Evolutionary conservation across 2,797 vertebrate genomes (phyloP), one percentile per base, ranked within the genome.

Genomic region (Arrhamphus sclerolepis): DNA sequence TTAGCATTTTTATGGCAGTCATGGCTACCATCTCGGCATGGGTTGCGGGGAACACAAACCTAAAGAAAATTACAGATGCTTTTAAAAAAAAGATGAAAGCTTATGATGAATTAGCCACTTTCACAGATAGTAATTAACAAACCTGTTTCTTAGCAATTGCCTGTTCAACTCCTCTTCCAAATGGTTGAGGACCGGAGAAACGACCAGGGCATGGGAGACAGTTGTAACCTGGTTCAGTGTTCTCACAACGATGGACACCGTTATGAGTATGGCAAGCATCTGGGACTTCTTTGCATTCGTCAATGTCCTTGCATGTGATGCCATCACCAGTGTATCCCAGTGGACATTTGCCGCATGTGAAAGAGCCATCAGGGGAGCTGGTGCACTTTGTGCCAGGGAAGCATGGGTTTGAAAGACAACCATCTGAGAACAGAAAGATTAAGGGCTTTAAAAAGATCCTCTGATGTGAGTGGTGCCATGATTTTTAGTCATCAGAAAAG

Each of bases 361-460:
- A 99, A 60, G 96, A 95, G 38, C 98, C 98, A 21, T 99, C 97
- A 3, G 91, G 90, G 69, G 93, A 96, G 62, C 97, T 98, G 26
- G 89, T 95, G 85, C 98, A 99, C 0, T 89, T 92, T 55, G 93
- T 46, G 3, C 95, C 95, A 0, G 93, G 87, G 77, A 99, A 99
- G 90, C 98, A 99, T 17, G 98, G 98, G 67, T 92, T 99, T 66
- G 98, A 99, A 51, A 99, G 91, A 72, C 98, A 99, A 21, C 98
- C 97, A 76, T 99, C 97, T 98, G 86, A 59, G 62, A 77, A 75
- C 40, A 61, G 48, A 75, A 59, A 58, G 0, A 56, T 22, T 2
- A 1, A 0, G 2, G 18, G 4, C 1, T 17, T 70, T 47, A 46
- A 55, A 62, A 58, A 3, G 16, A 9, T 17, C 6, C 31, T 57